Conservation (phyloP, 2,888 invertebrate genomes). For the Protodeltote pygarga region DNA sequence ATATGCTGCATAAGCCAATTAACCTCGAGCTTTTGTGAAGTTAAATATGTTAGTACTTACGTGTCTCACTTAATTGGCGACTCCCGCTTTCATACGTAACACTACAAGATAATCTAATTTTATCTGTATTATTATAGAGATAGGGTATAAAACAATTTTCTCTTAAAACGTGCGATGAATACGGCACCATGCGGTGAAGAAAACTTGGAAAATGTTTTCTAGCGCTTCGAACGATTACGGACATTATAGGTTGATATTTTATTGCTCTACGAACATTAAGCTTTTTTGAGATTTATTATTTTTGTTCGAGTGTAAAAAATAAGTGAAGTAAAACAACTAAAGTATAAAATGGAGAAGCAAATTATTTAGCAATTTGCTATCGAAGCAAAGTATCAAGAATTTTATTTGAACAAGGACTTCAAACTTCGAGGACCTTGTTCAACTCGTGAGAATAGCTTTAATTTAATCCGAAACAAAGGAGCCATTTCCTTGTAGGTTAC, state of each 20-base stretch:
- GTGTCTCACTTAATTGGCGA: constrained; percentile 35
- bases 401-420: constrained; percentile 20
- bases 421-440: too few species aligned
- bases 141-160: constrained; percentile 17
- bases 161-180: constrained; percentile 11
- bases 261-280: constrained; percentile 27
- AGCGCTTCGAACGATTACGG: constrained; percentile 27
- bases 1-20: constrained; percentile 20
- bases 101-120: constrained; percentile 10
- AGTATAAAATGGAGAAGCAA: constrained; percentile 9
- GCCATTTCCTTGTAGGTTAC: constrained; percentile 1
- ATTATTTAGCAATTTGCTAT: constrained; percentile 37
- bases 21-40: constrained; percentile 22
- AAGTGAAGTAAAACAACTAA: constrained; percentile 17
- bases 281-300: constrained; percentile 19
- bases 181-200: constrained; percentile 38
- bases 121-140: constrained; percentile 15
- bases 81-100: constrained; percentile 27
- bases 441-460: constrained; percentile 7
- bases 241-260: constrained; percentile 47
- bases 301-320: constrained; percentile 20
- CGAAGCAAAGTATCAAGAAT: constrained; percentile 17
- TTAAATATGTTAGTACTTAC: constrained; percentile 4
- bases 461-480: constrained; percentile 14
- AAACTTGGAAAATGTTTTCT: constrained; percentile 45